phyloP scores from a whole-genome alignment of 2,888 invertebrate species.

The Parnassius smintheus region DNA sequence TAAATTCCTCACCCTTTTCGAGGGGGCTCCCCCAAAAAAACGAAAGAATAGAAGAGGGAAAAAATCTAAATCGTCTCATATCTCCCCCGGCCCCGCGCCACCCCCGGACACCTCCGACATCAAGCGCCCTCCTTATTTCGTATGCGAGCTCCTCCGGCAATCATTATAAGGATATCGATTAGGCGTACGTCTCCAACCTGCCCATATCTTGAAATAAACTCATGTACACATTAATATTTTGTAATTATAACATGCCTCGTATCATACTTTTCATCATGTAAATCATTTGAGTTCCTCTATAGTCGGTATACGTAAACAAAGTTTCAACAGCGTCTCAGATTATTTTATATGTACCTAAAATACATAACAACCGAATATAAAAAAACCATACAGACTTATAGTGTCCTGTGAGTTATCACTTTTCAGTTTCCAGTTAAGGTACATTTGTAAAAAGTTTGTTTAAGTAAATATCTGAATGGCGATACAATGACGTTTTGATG shows the following conservation, averaged over 20 bases:
- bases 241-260: slow-evolving; percentile 6
- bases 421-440: no score
- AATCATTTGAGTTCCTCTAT: no score
- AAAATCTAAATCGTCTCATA: slow-evolving; percentile 82
- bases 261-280: no score
- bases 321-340: no score
- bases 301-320: no score
- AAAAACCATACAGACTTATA: no score
- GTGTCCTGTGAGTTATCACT: no score
- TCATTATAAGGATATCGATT: slow-evolving; percentile 83
- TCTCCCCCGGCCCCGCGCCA: slow-evolving; percentile 57
- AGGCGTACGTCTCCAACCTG: slow-evolving; percentile 76
- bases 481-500: no score
- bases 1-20: slow-evolving; percentile 81
- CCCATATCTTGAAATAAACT: slow-evolving; percentile 74
- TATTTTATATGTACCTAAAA: no score
- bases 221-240: slow-evolving; percentile 52
- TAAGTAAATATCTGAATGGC: no score
- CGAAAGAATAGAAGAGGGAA: slow-evolving; percentile 81
- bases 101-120: slow-evolving; percentile 74
- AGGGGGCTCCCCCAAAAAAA: slow-evolving; percentile 81
- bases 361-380: no score
- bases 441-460: no score
- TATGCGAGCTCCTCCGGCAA: slow-evolving; percentile 81
- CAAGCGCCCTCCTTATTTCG: slow-evolving; percentile 81